Percentiles rank a stretch among this genome's conserved stretches.
Evolutionary conservation across 2,797 vertebrate genomes (phyloP).

Genomic region (Semotilus atromaculatus): DNA sequence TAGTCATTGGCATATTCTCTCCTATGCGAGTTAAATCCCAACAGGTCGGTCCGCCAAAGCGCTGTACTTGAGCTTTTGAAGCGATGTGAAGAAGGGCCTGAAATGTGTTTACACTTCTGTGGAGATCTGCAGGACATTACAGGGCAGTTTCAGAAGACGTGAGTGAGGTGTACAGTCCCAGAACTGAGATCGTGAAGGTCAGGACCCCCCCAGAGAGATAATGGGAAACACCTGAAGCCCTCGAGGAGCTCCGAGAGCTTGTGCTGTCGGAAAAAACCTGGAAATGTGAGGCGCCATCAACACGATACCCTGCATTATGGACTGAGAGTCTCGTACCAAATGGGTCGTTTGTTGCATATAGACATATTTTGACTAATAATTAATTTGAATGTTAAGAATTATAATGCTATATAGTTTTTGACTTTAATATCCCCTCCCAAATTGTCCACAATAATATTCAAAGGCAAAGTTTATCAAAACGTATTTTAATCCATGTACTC

Average conservation of each 20-base stretch:
- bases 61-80: constrained; percentile 28
- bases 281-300: constrained; percentile 25
- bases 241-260: constrained; percentile 49
- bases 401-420: too few relatives aligned
- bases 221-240: constrained; percentile 71
- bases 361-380: not conserved
- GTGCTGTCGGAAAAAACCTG: constrained; percentile 49
- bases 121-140: constrained; percentile 43
- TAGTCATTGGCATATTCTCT: not conserved
- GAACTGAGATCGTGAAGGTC: constrained; percentile 45
- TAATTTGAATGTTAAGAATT: not conserved
- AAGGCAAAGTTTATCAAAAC: not conserved
- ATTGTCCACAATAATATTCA: not conserved
- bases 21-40: not conserved
- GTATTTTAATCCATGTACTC: not conserved
- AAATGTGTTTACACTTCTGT: constrained; percentile 50
- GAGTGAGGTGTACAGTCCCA: constrained; percentile 42
- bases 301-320: constrained; percentile 4
- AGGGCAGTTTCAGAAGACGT: constrained; percentile 12
- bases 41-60: not conserved
- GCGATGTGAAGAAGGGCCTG: constrained; percentile 21
- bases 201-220: constrained; percentile 57
- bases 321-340: not conserved
- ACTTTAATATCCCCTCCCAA: too few relatives aligned
- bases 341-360: not conserved